Evolutionary conservation across 37 sponge, comb jelly and placozoan species (phyloP), one percentile per base, ranked within the genome.

Genomic region (Amphimedon queenslandica): DNA sequence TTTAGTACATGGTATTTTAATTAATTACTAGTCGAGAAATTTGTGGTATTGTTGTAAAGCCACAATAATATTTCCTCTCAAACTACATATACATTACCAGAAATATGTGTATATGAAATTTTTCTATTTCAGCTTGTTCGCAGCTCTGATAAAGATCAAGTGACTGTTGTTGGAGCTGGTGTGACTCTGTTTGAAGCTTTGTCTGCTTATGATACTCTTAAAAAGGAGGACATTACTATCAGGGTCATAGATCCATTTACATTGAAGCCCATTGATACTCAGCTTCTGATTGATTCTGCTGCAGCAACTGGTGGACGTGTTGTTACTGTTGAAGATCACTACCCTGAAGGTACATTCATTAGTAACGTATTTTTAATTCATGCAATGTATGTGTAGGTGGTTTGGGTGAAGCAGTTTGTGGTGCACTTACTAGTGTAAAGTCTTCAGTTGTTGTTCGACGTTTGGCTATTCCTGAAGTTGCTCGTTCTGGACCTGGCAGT

Each of bases 291-390:
- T 31, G 55, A 37, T 27, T 70, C 80, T 65, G 90, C 93, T 58
- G 66, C 56, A 23, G 99, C 81, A 39, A 94, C 95, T 36, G 83
- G 84, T n/a, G 99, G 99, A 27, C 72, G 67, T 13, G 68, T 98
- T 4, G 51, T 98, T 39, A 94, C 95, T 40, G 99, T 98, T 37
- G 99, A 98, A 72, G 99, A 98, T 57, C 99, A 98, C 72, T 98
- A 98, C 73, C 80, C 82, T 37, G 87, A 91, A 58, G 98, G 96
- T 88, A 58, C 23, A 34, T 13, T 8, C 4, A 13, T 43, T 16
- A 25, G 34, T 21, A 21, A 51, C n/a, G 55, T 71, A 25, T 30
- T 47, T 68, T 8, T 47, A 13, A 47, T 47, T 47, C 13, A 47
- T 47, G 8, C 13, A 18, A 47, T 47, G 13, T 47, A 18, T 37